Percentiles rank a stretch among this genome's conserved stretches.
These are phyloP conservation scores for Sinodicranocentrus sp. DNA, from an alignment of 2,888 invertebrate genomes.

Conservation along the genomic window DNA sequence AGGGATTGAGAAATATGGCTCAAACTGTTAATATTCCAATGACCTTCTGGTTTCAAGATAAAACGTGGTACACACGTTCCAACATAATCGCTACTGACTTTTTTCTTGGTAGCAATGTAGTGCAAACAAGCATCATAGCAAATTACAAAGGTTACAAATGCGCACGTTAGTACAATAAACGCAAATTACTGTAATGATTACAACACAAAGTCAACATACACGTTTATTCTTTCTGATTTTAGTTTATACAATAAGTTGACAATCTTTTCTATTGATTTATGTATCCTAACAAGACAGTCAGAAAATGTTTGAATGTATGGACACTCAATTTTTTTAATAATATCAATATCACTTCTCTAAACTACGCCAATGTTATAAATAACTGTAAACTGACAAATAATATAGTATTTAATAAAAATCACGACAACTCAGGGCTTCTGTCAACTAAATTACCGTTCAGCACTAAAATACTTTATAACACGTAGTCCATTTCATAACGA, in stretches of 20 bases:
- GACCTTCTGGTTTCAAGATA: conserved; percentile 75
- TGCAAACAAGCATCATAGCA: conserved; percentile 74
- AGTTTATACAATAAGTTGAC: conserved; percentile 8
- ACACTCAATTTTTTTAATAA: too few species aligned
- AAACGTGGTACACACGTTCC: conserved; percentile 71
- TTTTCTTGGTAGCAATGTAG: conserved; percentile 72
- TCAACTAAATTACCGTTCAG: conserved; percentile 28
- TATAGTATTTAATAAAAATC: conserved; percentile 50
- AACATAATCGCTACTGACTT: conserved; percentile 75
- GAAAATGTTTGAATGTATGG: neutral
- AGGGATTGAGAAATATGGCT: conserved; percentile 79
- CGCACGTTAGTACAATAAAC: conserved; percentile 47
- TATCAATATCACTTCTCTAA: neutral
- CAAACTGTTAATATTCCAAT: conserved; percentile 78
- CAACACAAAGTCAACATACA: neutral
- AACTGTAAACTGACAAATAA: conserved; percentile 16
- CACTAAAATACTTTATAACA: conserved; percentile 82
- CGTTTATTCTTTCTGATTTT: conserved; percentile 7
- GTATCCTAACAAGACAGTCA: conserved; percentile 28
- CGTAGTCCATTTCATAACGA: conserved; percentile 95
- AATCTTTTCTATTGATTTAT: conserved; percentile 13
- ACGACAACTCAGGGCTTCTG: conserved; percentile 60
- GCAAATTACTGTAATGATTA: neutral
- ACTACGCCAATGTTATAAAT: conserved; percentile 20
- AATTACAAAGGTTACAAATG: conserved; percentile 75